Base-by-base conservation (phyloP, 2,888 invertebrate genomes). In the Caenorhabditis wallacei region DNA sequence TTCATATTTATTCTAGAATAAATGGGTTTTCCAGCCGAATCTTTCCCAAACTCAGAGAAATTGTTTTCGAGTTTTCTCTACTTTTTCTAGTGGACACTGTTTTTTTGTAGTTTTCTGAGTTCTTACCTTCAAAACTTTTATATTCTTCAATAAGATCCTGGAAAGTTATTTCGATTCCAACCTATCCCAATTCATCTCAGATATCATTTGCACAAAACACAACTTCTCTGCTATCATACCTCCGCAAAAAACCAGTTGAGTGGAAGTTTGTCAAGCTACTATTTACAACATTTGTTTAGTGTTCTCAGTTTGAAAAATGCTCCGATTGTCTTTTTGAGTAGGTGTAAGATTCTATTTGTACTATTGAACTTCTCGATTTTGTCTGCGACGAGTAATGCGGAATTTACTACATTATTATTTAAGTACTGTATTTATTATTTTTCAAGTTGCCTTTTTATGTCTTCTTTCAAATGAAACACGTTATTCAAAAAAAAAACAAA, bases 331-430 rank as follows among this genome's bases (percentile, higher is more conserved):
- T 61, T 46, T 43, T 56, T 46, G 57, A 70, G 57, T 56, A 46
- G 18, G 56, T 56, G 40, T 40, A 37, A 7, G 16, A 43, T n/a
- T n/a, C 20, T n/a, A 2, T 40, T 18, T 57, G 70, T 57, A 57
- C 70, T 70, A 70, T 70, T 70, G 70, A 70, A 70, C 70, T 70
- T 35, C 13, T 30, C 30, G 30, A 8, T 30, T 16, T 22, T 48
- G 48, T 64, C 63, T 57, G 2, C 2, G 22, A 8, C 8, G 16
- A 54, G 5, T 54, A 26, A 10, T 24, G 24, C 3, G 43, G 46
- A 26, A 46, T 26, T 40, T 48, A n/a, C n/a, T n/a, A n/a, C n/a
- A n/a, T n/a, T n/a, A n/a, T n/a, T n/a, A n/a, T n/a, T n/a, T n/a
- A n/a, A n/a, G n/a, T n/a, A n/a, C n/a, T n/a, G n/a, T n/a, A n/a